These are phyloP conservation scores for Scylla paramamosain DNA, from an alignment of 1,140 invertebrate genomes.

Conservation along the genomic window DNA sequence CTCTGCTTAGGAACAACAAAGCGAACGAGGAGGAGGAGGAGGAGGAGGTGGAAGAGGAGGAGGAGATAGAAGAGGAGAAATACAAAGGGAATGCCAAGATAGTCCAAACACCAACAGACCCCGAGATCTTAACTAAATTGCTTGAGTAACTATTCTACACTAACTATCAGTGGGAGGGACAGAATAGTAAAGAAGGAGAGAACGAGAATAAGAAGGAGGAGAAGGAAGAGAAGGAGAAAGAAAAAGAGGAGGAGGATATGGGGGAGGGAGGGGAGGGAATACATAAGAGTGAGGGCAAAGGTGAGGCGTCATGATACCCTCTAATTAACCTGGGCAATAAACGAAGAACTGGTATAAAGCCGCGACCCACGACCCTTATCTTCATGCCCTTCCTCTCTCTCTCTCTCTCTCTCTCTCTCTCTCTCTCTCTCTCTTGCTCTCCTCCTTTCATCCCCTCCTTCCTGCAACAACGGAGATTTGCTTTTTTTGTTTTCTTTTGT, in stretches of 20 bases:
- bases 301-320: slow-evolving; percentile 2
- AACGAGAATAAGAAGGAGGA: no score
- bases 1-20: background rate
- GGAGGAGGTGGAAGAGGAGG: no score
- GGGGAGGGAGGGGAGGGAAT: background rate
- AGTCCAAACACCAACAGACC: no score
- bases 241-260: background rate
- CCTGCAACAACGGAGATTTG: background rate
- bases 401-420: background rate
- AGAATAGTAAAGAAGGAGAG: no score
- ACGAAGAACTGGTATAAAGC: slow-evolving; percentile 9
- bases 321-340: slow-evolving; percentile 14
- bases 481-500: background rate
- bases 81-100: no score
- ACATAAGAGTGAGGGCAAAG: background rate
- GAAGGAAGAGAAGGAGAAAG: background rate
- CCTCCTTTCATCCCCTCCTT: background rate
- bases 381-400: background rate
- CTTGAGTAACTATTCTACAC: no score
- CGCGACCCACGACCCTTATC: slow-evolving; percentile 8
- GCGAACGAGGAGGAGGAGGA: background rate
- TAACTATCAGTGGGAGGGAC: no score
- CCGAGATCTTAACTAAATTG: no score
- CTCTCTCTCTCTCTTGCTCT: background rate
- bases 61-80: no score